Percentiles rank a stretch among this genome's conserved stretches.
Evolutionary conservation across 2,113 vertebrate genomes (phyloP).

Genomic region (Actenoides lindsayi): DNA sequence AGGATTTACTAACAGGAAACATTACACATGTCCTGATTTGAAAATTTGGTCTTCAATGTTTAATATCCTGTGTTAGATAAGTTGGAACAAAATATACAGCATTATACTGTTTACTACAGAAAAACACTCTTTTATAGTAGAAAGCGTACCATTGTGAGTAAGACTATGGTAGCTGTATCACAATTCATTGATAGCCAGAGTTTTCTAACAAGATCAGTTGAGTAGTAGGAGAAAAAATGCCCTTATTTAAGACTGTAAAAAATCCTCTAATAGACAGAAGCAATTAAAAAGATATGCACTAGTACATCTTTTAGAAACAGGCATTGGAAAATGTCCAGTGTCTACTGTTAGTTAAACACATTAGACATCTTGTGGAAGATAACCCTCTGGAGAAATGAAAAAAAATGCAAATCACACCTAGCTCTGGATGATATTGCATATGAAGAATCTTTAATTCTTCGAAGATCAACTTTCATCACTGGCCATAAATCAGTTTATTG

Average conservation of each 20-base stretch:
- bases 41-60: neutral
- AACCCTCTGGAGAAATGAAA: neutral
- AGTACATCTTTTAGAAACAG: constrained; percentile 50
- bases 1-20: neutral
- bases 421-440: neutral
- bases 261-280: constrained; percentile 45
- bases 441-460: neutral
- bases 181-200: constrained; percentile 65
- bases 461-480: neutral
- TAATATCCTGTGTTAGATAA: neutral
- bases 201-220: constrained; percentile 49
- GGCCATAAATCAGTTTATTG: constrained; percentile 1
- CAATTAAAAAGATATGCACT: constrained; percentile 77
- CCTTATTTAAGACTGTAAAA: constrained; percentile 44
- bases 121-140: neutral
- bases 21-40: neutral
- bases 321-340: neutral
- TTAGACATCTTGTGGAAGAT: neutral
- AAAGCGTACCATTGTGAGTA: neutral
- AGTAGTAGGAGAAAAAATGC: constrained; percentile 34
- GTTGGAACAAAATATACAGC: neutral
- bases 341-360: neutral
- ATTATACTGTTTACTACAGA: neutral
- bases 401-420: neutral
- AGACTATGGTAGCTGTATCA: neutral